Base-by-base conservation (phyloP, 2,113 vertebrate species). In the Phalacrocorax aristotelis region DNA sequence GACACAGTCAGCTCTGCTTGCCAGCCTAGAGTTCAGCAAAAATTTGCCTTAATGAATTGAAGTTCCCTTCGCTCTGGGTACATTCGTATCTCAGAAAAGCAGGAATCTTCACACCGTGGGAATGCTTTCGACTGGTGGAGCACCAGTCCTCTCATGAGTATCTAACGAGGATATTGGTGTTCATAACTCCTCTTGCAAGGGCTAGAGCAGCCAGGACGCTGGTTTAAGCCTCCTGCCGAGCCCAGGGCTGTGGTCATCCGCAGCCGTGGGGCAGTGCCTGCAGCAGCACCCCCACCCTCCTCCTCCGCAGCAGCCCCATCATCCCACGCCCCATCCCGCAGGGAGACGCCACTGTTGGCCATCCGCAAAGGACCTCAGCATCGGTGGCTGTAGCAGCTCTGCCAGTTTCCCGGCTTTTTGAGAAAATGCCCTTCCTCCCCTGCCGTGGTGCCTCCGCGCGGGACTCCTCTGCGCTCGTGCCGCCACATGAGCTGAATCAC, bases 401-500 rank as follows among this genome's bases (percentile, higher is more conserved):
- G 70, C 34, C 2, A 4, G 19, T 30, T 85, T 52, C 58, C 30
- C 6, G 1, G 48, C 34, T 57, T 51, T 76, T 14, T 16, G 42
- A 34, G 36, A 18, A 36, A 8, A 23, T 25, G 30, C 62, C 42
- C 6, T 32, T 70, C n/a, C 34, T 65, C 17, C 38, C 34, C n/a
- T 10, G 34, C 70, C 6, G 0, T 5, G 10, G 22, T 10, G n/a
- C 23, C 42, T 55, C 54, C 2, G 1, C 4, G 6, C 8, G 36
- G 21, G 7, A 16, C 10, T 25, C 66, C 75, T 16, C 71, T 2
- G 2, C 40, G 58, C 44, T 60, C 49, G 8, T 44, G 3, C 25
- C 4, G 23, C 42, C 20, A 5, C 0, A 0, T 5, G 8, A 27
- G 44, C 58, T 46, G 36, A 52, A 19, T 10, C 1, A 2, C 1